These are phyloP conservation scores for Neodiprion pinetum DNA, from an alignment of 1,140 invertebrate species.

Conservation along the genomic window DNA sequence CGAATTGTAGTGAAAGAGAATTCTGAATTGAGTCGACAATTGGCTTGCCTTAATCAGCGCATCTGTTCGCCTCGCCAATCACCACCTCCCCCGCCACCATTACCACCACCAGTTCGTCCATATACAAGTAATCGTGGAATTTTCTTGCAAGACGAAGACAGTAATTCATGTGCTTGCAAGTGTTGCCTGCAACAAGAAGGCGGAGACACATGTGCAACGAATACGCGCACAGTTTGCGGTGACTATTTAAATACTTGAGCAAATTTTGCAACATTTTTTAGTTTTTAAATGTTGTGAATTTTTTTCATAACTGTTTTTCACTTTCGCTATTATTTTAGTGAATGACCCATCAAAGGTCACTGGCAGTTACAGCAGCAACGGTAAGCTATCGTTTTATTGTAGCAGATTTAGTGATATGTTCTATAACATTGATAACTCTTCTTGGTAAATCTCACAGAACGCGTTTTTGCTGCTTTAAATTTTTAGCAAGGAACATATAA, in stretches of 20 bases:
- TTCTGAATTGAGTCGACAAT: conserved; percentile 39
- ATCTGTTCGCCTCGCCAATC: conserved; percentile 28
- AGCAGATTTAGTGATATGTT: neutral
- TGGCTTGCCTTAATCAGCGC: conserved; percentile 39
- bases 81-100: conserved; percentile 17
- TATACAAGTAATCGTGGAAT: conserved; percentile 7
- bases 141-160: conserved; percentile 9
- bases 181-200: conserved; percentile 22
- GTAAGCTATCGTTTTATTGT: neutral
- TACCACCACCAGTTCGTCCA: conserved; percentile 19
- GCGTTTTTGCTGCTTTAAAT: neutral
- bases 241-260: neutral
- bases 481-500: neutral
- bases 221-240: conserved; percentile 21
- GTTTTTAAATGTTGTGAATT: neutral
- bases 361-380: neutral
- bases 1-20: conserved; percentile 52
- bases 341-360: neutral
- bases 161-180: conserved; percentile 21
- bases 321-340: neutral
- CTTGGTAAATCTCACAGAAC: neutral
- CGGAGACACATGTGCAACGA: conserved; percentile 8
- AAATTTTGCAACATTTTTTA: neutral
- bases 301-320: neutral
- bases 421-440: neutral